phyloP scores from a whole-genome alignment of 1,140 invertebrate species.

The Bombus pascuorum region DNA sequence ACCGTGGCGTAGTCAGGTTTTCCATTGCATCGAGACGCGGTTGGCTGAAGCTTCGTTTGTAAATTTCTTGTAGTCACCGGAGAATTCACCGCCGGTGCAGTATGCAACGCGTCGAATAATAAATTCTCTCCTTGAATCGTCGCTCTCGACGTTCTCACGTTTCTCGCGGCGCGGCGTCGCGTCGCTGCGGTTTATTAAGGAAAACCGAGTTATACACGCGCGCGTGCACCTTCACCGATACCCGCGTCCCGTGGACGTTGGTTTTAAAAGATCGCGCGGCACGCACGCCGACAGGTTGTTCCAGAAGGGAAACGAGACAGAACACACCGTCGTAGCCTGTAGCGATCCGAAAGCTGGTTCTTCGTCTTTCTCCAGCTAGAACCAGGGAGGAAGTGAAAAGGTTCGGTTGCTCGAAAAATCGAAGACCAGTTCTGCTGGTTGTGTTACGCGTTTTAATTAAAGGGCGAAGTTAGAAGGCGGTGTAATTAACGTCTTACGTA shows the following conservation, averaged over 20 bases:
- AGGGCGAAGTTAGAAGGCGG: neutral
- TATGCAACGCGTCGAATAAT: slow-evolving; percentile 1
- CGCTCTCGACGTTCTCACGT: neutral
- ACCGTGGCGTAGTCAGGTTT: neutral
- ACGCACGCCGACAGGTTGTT: slow-evolving; percentile 47
- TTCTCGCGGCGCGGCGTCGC: neutral
- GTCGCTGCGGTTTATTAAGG: slow-evolving; percentile 18
- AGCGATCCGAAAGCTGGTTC: slow-evolving; percentile 30
- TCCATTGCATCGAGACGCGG: neutral
- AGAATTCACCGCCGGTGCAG: neutral
- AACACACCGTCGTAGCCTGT: neutral
- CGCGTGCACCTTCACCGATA: neutral
- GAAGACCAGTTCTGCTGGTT: neutral
- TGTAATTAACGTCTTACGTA: slow-evolving; percentile 18
- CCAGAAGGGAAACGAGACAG: slow-evolving; percentile 36
- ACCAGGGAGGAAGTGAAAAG: neutral
- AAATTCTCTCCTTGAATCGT: slow-evolving; percentile 5
- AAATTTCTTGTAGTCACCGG: neutral
- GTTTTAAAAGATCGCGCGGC: slow-evolving; percentile 23
- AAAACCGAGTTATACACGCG: slow-evolving; percentile 8
- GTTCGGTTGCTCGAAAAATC: slow-evolving; percentile 19
- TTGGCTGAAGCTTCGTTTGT: neutral
- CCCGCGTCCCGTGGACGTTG: neutral
- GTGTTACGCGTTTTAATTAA: neutral
- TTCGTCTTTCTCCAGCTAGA: neutral